Conservation (phyloP, 2,113 vertebrate genomes). For the Varanus komodoensis region DNA sequence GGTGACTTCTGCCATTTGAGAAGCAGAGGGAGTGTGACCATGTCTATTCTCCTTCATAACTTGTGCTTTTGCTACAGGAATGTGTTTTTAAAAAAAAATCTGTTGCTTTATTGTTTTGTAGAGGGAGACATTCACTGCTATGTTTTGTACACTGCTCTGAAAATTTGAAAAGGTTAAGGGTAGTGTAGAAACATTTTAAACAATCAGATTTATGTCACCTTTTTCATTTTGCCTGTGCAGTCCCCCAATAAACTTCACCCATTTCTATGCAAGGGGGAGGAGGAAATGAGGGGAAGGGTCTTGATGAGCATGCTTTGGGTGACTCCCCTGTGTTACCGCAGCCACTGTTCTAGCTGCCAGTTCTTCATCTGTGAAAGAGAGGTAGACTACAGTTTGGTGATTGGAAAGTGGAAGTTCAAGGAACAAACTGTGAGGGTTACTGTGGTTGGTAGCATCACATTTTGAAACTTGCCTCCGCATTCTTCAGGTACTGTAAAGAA, state of each 20-base stretch:
- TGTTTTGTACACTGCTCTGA: background rate
- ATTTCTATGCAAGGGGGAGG: background rate
- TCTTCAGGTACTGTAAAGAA: background rate
- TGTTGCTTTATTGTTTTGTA: background rate
- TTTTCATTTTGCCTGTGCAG: background rate
- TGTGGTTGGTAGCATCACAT: background rate
- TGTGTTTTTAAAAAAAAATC: background rate
- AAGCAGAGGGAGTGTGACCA: no score
- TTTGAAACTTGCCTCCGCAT: background rate
- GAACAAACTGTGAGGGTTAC: background rate
- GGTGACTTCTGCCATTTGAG: background rate
- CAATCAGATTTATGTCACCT: background rate
- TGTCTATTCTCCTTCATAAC: no score
- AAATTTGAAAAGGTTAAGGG: background rate
- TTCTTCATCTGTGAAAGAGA: background rate
- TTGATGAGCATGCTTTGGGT: no score
- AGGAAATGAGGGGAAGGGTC: background rate
- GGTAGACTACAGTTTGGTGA: background rate
- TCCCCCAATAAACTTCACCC: background rate
- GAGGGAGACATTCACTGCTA: background rate
- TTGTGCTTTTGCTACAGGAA: no score
- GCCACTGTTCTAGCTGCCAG: background rate
- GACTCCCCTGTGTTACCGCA: background rate
- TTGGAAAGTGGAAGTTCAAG: background rate
- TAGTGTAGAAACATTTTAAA: background rate